Conservation (phyloP, 1,140 invertebrate genomes). For the Drosophila watanabei region DNA sequence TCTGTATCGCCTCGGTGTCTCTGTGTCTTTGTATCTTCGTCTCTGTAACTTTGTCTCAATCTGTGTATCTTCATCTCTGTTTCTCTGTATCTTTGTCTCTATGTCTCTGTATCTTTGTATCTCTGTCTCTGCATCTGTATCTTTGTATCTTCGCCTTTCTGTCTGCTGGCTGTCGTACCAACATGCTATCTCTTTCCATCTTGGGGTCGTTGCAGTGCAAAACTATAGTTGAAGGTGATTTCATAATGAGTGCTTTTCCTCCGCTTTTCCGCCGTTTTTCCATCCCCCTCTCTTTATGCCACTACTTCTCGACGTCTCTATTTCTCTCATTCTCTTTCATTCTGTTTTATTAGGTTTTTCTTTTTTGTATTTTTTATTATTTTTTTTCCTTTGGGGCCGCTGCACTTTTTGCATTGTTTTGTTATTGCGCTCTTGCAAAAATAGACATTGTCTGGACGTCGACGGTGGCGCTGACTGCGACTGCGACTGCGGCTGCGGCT, state of each 20-base stretch:
- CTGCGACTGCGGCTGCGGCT: conserved; percentile 9
- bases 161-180: neutral
- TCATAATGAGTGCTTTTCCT: conserved; percentile 67
- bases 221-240: conserved; percentile 81
- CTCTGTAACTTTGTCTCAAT: neutral
- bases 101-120: neutral
- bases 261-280: conserved; percentile 7
- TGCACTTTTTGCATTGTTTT: conserved; percentile 45
- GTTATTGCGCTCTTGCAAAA: conserved; percentile 57
- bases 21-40: neutral
- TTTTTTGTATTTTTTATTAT: neutral
- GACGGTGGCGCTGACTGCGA: conserved; percentile 38
- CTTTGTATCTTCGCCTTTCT: neutral
- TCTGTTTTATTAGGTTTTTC: conserved; percentile 19
- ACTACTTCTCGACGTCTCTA: neutral
- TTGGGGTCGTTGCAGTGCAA: conserved; percentile 73
- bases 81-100: neutral
- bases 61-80: neutral
- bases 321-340: neutral
- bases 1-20: no score
- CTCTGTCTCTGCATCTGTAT: neutral
- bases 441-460: conserved; percentile 62
- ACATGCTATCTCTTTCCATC: conserved; percentile 16
- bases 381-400: conserved; percentile 39
- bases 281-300: neutral